phyloP scores from a whole-genome alignment of 2,888 invertebrate genomes.

The Pollenia labialis region DNA sequence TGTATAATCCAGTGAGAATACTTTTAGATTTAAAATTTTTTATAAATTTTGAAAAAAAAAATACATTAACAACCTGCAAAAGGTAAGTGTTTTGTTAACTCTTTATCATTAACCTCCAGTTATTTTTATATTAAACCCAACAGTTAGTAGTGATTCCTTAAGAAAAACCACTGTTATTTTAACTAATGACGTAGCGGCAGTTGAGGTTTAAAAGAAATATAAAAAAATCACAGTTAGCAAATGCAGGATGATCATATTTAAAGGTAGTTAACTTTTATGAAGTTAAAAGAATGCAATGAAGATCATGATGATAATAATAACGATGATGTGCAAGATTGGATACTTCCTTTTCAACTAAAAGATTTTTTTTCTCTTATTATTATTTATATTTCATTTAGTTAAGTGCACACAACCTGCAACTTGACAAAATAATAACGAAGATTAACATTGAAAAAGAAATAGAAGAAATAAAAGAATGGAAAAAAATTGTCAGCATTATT shows the following conservation, averaged over 20 bases:
- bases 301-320: conserved; percentile 51
- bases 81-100: conserved; percentile 17
- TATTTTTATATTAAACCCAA: conserved; percentile 23
- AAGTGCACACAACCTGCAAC: conserved; percentile 37
- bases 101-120: conserved; percentile 14
- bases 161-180: conserved; percentile 53
- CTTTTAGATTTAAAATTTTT: no score
- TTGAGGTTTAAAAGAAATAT: conserved; percentile 25
- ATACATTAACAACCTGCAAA: background rate
- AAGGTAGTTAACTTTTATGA: conserved; percentile 54
- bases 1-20: background rate
- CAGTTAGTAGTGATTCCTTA: conserved; percentile 25
- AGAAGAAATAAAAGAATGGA: background rate
- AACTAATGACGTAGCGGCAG: conserved; percentile 61
- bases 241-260: conserved; percentile 37
- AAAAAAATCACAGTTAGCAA: background rate
- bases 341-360: conserved; percentile 57
- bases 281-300: conserved; percentile 41
- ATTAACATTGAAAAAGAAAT: conserved; percentile 34
- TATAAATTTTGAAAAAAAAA: background rate
- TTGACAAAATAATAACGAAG: conserved; percentile 62
- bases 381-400: conserved; percentile 3
- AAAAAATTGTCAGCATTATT: conserved; percentile 57
- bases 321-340: conserved; percentile 71
- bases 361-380: background rate